Evolutionary conservation across 2,888 invertebrate species (phyloP).

Genomic region (Nomada hirtipes): DNA sequence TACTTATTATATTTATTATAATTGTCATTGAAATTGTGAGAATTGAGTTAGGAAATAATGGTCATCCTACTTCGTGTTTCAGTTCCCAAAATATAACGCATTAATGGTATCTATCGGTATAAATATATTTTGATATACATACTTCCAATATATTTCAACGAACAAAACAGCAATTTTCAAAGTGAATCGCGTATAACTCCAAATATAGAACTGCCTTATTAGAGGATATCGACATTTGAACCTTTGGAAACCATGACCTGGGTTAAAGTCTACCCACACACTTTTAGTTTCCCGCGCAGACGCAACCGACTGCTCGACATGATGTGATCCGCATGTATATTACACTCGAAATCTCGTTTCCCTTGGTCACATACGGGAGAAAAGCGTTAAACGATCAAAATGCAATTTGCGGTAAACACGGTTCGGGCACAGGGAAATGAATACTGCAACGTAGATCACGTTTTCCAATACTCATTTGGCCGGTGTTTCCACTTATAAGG

Average conservation of each 20-base stretch:
- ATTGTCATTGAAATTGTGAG: too few species aligned
- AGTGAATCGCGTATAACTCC: too few species aligned
- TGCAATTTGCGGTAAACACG: conserved; percentile 51
- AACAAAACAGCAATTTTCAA: too few species aligned
- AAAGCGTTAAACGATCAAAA: conserved; percentile 49
- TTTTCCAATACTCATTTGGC: conserved; percentile 45
- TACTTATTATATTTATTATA: too few species aligned
- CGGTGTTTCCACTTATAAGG: conserved; percentile 19
- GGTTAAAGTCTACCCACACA: conserved; percentile 37
- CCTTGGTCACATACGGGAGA: conserved; percentile 26
- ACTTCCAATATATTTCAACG: not conserved
- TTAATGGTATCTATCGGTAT: not conserved
- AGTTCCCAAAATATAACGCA: too few species aligned
- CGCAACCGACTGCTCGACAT: conserved; percentile 29
- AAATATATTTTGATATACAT: not conserved
- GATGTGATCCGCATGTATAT: conserved; percentile 43
- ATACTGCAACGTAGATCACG: conserved; percentile 29
- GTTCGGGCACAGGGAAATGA: conserved; percentile 39
- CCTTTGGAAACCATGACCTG: conserved; percentile 45
- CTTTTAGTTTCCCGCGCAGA: conserved; percentile 41
- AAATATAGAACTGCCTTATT: not conserved
- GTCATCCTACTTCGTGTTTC: too few species aligned
- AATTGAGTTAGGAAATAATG: too few species aligned
- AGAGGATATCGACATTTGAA: conserved; percentile 11
- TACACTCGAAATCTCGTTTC: conserved; percentile 44